A percentile compares a stretch with the other conserved stretches of the same genome.
Evolutionary conservation across 2,888 invertebrate species (phyloP).

Genomic region (Xestia c-nigrum): DNA sequence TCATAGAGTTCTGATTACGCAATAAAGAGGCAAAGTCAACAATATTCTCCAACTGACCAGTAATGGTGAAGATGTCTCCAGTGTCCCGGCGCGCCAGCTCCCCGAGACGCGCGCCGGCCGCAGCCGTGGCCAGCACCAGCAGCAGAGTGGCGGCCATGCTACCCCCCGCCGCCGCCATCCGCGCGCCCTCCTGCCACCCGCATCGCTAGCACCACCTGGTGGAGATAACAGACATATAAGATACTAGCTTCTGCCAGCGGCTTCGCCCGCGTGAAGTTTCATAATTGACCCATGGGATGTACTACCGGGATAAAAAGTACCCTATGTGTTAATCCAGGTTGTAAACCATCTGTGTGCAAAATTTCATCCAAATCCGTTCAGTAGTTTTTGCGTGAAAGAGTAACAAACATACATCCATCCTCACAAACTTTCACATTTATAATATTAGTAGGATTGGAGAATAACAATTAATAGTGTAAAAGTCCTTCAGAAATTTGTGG

Average conservation of each 20-base stretch:
- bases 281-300: too few species aligned
- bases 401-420: too few species aligned
- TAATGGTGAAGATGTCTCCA: constrained; percentile 86
- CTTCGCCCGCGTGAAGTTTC: too few species aligned
- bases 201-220: constrained; percentile 78
- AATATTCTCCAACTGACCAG: constrained; percentile 70
- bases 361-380: too few species aligned
- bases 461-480: neutral
- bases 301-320: too few species aligned
- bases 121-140: constrained; percentile 80
- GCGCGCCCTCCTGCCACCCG: constrained; percentile 74
- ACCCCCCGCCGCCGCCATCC: constrained; percentile 83
- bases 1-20: neutral
- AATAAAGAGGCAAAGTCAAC: neutral
- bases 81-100: constrained; percentile 85
- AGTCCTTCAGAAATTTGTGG: neutral
- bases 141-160: constrained; percentile 85
- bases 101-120: constrained; percentile 81
- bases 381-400: too few species aligned
- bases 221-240: constrained; percentile 46
- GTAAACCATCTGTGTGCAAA: too few species aligned
- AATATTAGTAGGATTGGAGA: too few species aligned
- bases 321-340: too few species aligned
- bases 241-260: too few species aligned
- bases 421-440: too few species aligned